Evolutionary conservation across 2,888 invertebrate genomes (phyloP).

Genomic region (Drosophila quasianomalipes): DNA sequence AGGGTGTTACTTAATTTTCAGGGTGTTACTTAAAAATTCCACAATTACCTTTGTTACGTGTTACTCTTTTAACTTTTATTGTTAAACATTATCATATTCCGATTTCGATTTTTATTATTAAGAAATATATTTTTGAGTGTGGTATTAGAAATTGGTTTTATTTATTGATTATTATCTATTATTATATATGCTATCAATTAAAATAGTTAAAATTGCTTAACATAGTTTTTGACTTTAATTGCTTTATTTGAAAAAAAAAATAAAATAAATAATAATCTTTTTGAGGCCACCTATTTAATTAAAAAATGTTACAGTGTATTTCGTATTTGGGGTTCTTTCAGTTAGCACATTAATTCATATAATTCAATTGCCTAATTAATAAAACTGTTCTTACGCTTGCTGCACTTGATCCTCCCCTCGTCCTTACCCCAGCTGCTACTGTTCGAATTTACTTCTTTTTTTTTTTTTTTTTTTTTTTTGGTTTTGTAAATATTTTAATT

Average conservation of each 20-base stretch:
- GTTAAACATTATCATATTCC: neutral
- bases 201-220: neutral
- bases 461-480: neutral
- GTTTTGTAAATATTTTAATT: conserved; percentile 70
- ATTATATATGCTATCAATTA: neutral
- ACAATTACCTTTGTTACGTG: neutral
- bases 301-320: conserved; percentile 8
- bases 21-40: neutral
- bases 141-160: no score
- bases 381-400: conserved; percentile 42
- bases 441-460: neutral
- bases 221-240: neutral
- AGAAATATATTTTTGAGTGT: neutral
- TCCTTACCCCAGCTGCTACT: neutral
- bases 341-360: conserved; percentile 1
- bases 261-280: neutral
- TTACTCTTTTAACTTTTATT: neutral
- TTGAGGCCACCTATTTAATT: neutral
- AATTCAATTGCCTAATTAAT: conserved; percentile 53
- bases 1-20: neutral
- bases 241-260: neutral
- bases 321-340: neutral
- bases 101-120: neutral
- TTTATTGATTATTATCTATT: neutral
- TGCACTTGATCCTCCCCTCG: conserved; percentile 32